Evolutionary conservation across 1,140 invertebrate species (phyloP).

Genomic region (Pissodes strobi): DNA sequence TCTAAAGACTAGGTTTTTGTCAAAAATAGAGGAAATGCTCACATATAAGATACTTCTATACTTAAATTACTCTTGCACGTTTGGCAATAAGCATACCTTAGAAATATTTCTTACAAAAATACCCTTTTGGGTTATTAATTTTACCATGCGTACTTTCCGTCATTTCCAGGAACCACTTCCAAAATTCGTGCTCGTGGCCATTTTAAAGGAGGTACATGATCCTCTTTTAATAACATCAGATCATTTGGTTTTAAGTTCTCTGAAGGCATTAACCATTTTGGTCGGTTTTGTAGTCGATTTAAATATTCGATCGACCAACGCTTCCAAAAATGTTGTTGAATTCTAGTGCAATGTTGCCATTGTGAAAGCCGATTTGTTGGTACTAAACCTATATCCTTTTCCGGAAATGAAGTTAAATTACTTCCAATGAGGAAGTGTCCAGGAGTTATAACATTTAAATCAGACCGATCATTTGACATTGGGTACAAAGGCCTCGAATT

Average conservation of each 20-base stretch:
- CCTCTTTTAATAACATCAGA: constrained; percentile 51
- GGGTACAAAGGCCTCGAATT: constrained; percentile 50
- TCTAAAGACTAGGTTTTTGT: too few species aligned
- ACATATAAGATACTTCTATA: too few species aligned
- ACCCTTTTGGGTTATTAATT: too few species aligned
- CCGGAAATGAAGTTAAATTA: constrained; percentile 40
- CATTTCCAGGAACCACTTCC: constrained; percentile 5
- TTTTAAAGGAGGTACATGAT: constrained; percentile 47
- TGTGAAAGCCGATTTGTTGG: constrained; percentile 23
- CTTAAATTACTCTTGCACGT: too few species aligned
- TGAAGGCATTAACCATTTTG: constrained; percentile 35
- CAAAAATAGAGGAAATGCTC: too few species aligned
- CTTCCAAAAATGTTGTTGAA: constrained; percentile 41
- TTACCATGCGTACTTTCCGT: too few species aligned
- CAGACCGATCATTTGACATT: constrained; percentile 42
- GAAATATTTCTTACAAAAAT: too few species aligned
- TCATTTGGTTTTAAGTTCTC: constrained; percentile 34
- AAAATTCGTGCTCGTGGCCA: constrained; percentile 47
- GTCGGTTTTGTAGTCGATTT: constrained; percentile 26
- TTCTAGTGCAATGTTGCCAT: not conserved
- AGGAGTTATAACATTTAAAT: constrained; percentile 45
- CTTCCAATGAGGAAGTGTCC: constrained; percentile 54
- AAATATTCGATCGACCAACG: constrained; percentile 44
- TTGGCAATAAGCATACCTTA: too few species aligned
- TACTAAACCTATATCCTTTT: constrained; percentile 8